phyloP scores from a whole-genome alignment of 2,113 vertebrate genomes.

The Phycodurus eques region DNA sequence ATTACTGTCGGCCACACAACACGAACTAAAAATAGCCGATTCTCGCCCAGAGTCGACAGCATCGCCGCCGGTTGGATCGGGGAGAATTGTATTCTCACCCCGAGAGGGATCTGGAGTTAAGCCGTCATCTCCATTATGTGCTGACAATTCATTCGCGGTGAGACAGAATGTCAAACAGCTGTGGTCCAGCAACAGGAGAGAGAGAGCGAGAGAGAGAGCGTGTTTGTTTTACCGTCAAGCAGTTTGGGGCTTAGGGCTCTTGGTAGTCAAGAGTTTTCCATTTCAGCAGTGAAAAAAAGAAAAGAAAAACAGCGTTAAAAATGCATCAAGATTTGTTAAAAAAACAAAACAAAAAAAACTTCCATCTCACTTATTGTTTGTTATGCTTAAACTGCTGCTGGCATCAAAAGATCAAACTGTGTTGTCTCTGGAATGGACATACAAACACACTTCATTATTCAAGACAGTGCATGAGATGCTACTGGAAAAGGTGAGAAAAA shows the following conservation, averaged over 20 bases:
- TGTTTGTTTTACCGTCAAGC: slow-evolving; percentile 21
- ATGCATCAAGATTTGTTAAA: background rate
- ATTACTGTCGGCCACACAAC: slow-evolving; percentile 36
- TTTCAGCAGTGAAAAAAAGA: background rate
- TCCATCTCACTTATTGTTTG: background rate
- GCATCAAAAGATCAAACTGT: background rate
- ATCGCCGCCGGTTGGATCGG: slow-evolving; percentile 22
- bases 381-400: background rate
- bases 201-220: slow-evolving; percentile 6
- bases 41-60: slow-evolving; percentile 20
- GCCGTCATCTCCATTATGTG: slow-evolving; percentile 59
- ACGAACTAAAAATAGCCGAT: slow-evolving; percentile 56
- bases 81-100: slow-evolving; percentile 5
- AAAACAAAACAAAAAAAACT: too few species aligned
- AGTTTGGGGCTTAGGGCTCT: slow-evolving; percentile 13
- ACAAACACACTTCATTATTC: background rate
- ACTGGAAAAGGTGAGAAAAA: background rate
- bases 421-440: background rate
- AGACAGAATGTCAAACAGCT: slow-evolving; percentile 51
- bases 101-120: slow-evolving; percentile 47
- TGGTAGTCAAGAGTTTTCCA: slow-evolving; percentile 18
- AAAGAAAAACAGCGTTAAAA: background rate
- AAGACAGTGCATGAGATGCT: background rate
- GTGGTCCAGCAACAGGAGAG: slow-evolving; percentile 19
- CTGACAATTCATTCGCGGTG: slow-evolving; percentile 48